Evolutionary conservation across 2,113 vertebrate genomes (phyloP), one percentile per base, ranked within the genome.

Genomic region (Serinus canaria): DNA sequence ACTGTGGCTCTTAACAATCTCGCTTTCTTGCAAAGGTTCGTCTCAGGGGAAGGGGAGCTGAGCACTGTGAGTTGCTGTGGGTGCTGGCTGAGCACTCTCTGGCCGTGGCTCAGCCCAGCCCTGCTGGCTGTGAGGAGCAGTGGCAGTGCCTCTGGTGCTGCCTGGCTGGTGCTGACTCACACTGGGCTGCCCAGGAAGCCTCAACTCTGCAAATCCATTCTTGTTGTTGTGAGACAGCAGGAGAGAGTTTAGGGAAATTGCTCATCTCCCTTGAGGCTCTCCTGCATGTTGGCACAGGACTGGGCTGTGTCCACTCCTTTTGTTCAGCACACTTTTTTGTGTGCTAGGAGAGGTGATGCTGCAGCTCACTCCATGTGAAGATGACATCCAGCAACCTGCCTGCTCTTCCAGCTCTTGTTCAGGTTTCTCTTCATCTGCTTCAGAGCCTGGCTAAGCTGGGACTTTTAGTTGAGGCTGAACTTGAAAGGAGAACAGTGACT

Each of bases 211-310:
- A 96, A 67, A 96, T 96, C 95, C 49, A 1, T 93, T 93, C 94
- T 94, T 97, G 87, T 94, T 97, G 87, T 22, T 53, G 41, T 73
- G 79, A 89, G 64, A 24, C 64, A 69, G 1, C 68, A 82, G 83
- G 39, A 94, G 85, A 60, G 64, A 19, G 76, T 62, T 89, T 20
- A 68, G 83, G 90, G 92, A 95, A 96, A 93, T 94, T 78, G 88
- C 89, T 97, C 91, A 94, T 92, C 83, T 87, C 69, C 90, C 93
- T 90, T 72, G 25, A 78, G 94, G 95, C 86, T 84, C 10, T 60
- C 44, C 39, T 84, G 76, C 95, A 8, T 86, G 88, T 84, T 92
- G 79, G 69, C 69, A 87, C 92, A 95, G 86, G 88, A 93, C 15
- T 81, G 73, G 83, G 73, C 86, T 72, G n/a, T 69, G 90, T 84